These are phyloP conservation scores for Sitta europaea DNA, from an alignment of 2,113 vertebrate species.

Conservation along the genomic window DNA sequence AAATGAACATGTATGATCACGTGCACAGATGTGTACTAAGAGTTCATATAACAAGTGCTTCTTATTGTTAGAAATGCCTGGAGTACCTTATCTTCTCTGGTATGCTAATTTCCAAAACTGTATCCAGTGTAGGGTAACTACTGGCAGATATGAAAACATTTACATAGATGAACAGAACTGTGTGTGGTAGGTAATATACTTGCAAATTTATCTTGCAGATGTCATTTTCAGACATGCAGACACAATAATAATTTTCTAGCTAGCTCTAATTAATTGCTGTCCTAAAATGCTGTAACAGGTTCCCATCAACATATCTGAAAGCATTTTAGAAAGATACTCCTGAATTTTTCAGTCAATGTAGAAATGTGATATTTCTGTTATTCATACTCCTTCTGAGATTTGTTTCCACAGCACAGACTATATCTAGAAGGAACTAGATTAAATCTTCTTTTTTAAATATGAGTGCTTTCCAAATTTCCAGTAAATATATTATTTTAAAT, in stretches of 20 bases:
- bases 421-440: background rate
- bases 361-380: background rate
- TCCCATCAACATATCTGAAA: background rate
- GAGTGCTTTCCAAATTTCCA: background rate
- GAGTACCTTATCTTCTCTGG: background rate
- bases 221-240: slow-evolving; percentile 2
- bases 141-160: background rate
- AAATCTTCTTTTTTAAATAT: background rate
- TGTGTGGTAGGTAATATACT: background rate
- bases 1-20: background rate
- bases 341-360: background rate
- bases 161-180: background rate
- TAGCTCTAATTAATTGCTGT: background rate
- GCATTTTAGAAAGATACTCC: background rate
- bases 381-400: background rate
- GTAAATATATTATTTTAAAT: background rate
- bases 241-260: background rate
- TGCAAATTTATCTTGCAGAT: slow-evolving; percentile 17
- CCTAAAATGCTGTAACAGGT: background rate
- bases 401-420: background rate
- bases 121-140: background rate
- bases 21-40: background rate
- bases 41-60: background rate
- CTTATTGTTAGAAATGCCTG: background rate
- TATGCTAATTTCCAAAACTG: slow-evolving; percentile 17